Conservation (phyloP, 2,113 vertebrate genomes). For the Myiozetetes cayanensis region DNA sequence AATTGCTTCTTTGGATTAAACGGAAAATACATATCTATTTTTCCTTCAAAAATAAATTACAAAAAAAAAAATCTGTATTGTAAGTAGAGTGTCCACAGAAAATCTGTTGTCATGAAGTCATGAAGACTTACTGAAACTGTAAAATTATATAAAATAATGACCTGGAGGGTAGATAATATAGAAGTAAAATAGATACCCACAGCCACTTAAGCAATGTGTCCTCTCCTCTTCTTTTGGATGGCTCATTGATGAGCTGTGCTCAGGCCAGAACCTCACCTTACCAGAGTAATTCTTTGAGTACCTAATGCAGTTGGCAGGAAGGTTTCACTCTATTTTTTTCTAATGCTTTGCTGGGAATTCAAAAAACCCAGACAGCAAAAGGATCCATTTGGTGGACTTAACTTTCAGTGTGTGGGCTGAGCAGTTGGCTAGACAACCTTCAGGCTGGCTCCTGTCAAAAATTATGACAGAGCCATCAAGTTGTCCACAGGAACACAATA, state of each 20-base stretch:
- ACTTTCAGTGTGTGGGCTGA: not conserved
- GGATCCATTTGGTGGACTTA: not conserved
- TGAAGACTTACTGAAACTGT: not conserved
- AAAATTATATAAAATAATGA: not conserved
- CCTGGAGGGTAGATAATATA: not conserved
- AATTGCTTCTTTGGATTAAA: not conserved
- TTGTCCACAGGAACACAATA: not conserved
- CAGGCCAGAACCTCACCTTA: not conserved
- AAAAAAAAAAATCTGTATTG: not conserved
- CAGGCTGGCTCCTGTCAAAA: conserved; percentile 18
- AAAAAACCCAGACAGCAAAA: not conserved
- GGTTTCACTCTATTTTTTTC: not conserved
- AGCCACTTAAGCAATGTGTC: not conserved
- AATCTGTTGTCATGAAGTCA: not conserved
- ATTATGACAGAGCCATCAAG: not conserved
- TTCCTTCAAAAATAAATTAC: not conserved
- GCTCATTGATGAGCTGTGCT: not conserved
- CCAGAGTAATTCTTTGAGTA: not conserved
- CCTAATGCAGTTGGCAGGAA: not conserved
- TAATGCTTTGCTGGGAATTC: not conserved
- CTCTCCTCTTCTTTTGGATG: not conserved
- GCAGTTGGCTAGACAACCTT: not conserved
- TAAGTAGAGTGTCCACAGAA: not conserved
- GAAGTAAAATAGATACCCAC: not conserved
- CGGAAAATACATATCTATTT: not conserved